Conservation (phyloP, 2,888 invertebrate genomes). For the Polydrusus tereticollis region DNA sequence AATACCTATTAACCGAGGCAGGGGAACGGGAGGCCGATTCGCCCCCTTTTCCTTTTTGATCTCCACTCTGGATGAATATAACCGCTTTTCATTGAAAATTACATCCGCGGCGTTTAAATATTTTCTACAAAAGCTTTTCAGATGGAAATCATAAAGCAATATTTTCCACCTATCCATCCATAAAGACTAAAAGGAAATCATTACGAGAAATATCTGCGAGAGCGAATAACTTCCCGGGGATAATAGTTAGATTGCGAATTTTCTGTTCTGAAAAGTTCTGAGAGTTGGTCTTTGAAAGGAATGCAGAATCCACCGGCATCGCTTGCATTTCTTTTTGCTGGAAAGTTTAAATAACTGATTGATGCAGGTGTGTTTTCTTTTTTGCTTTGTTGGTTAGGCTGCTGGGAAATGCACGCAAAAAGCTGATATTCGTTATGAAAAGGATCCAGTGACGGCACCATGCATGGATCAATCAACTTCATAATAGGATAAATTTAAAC, state of each 20-base stretch:
- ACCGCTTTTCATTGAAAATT: conserved; percentile 57
- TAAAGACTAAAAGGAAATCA: conserved; percentile 54
- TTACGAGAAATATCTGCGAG: conserved; percentile 52
- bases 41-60: conserved; percentile 45
- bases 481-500: no score
- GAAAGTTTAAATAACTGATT: conserved; percentile 16
- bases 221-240: conserved; percentile 48
- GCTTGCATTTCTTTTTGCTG: conserved; percentile 24
- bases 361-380: conserved; percentile 17
- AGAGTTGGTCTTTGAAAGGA: conserved; percentile 38
- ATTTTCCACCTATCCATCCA: conserved; percentile 55
- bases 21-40: neutral
- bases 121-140: conserved; percentile 56
- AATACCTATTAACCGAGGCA: conserved; percentile 42
- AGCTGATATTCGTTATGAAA: no score
- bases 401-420: no score
- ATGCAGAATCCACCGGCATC: conserved; percentile 42
- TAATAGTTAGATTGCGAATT: conserved; percentile 51
- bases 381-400: neutral
- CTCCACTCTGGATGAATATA: conserved; percentile 51
- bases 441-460: no score
- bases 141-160: conserved; percentile 57
- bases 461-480: no score
- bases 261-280: conserved; percentile 47
- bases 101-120: conserved; percentile 57